Conservation (phyloP, 1,140 invertebrate species). For the Drosophila setifemur region DNA sequence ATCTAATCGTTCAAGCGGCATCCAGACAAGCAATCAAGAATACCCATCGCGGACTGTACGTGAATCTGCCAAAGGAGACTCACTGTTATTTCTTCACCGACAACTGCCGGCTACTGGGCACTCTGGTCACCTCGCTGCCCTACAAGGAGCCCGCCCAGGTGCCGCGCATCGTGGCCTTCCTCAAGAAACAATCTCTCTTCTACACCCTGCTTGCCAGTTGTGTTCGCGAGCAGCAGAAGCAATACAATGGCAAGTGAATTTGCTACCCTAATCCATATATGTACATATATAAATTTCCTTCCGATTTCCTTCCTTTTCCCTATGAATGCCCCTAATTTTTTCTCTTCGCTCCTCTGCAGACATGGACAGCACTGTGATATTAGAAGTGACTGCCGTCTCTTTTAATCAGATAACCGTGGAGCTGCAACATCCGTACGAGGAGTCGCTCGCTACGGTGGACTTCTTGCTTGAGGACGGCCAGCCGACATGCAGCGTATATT, state of each 20-base stretch:
- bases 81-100: constrained; percentile 97
- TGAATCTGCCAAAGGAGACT: constrained; percentile 94
- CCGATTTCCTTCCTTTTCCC: not conserved
- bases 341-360: constrained; percentile 83
- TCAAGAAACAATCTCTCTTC: constrained; percentile 95
- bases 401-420: constrained; percentile 94
- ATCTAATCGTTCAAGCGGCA: constrained; percentile 65
- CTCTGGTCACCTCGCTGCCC: constrained; percentile 91
- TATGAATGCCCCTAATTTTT: not conserved
- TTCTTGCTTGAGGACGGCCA: constrained; percentile 92
- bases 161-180: constrained; percentile 91
- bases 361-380: constrained; percentile 91
- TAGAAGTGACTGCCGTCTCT: constrained; percentile 95
- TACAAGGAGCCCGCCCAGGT: constrained; percentile 97
- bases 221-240: constrained; percentile 89
- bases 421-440: constrained; percentile 95
- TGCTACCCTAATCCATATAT: too few species aligned
- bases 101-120: constrained; percentile 89
- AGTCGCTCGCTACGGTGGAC: constrained; percentile 95
- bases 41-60: constrained; percentile 81
- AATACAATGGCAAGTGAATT: constrained; percentile 85
- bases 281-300: too few species aligned
- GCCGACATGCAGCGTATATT: constrained; percentile 87
- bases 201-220: constrained; percentile 94
- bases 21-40: constrained; percentile 58